Evolutionary conservation across 2,113 vertebrate species (phyloP).

Genomic region (Gyps fulvus): DNA sequence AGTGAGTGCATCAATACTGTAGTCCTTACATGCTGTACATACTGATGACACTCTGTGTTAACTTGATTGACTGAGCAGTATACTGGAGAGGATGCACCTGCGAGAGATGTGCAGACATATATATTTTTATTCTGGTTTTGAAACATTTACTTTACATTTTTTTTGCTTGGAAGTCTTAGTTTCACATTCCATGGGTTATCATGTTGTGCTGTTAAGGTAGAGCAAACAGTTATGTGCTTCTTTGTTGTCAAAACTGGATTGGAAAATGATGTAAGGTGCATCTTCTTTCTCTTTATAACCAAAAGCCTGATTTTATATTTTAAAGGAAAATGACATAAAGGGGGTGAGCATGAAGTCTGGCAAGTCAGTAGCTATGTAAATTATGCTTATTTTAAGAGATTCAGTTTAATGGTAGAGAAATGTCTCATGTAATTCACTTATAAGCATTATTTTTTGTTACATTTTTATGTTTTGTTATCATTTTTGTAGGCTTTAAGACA

Average conservation of each 20-base stretch:
- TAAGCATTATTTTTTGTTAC: conserved; percentile 57
- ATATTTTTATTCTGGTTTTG: conserved; percentile 73
- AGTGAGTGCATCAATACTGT: conserved; percentile 82
- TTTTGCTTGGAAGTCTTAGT: conserved; percentile 62
- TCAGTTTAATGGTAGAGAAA: conserved; percentile 39
- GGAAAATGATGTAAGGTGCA: conserved; percentile 62
- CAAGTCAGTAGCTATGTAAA: conserved; percentile 58
- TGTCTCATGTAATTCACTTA: conserved; percentile 66
- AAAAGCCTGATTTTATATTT: conserved; percentile 57
- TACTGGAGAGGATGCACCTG: conserved; percentile 78
- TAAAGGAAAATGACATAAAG: conserved; percentile 62
- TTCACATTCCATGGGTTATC: conserved; percentile 65
- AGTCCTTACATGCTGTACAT: conserved; percentile 82
- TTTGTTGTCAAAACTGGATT: conserved; percentile 72
- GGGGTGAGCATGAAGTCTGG: conserved; percentile 44
- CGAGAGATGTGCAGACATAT: conserved; percentile 74
- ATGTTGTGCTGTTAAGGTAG: conserved; percentile 68
- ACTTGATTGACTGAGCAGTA: conserved; percentile 81
- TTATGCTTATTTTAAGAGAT: conserved; percentile 50
- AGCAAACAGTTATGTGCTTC: conserved; percentile 60
- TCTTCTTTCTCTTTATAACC: conserved; percentile 50
- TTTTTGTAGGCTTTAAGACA: conserved; percentile 86
- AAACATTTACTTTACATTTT: conserved; percentile 70
- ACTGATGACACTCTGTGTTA: conserved; percentile 84
- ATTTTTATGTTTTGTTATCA: conserved; percentile 68